These are phyloP conservation scores for Haliclona indistincta DNA, from an alignment of 37 sponge, comb jelly and placozoan species.

Conservation along the genomic window DNA sequence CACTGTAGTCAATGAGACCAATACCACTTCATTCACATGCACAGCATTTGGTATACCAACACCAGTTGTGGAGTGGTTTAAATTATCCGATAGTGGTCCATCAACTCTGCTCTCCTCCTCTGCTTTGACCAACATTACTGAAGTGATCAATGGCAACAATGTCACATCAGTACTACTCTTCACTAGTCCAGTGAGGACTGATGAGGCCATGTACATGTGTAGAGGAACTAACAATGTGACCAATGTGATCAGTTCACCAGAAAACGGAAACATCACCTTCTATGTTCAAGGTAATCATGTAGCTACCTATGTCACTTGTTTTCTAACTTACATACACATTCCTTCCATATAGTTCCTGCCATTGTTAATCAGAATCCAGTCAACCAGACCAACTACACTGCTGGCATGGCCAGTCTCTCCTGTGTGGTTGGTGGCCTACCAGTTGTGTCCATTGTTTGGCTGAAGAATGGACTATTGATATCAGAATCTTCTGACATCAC, in stretches of 20 bases:
- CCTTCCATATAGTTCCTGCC: too few relatives aligned
- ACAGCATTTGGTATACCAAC: background rate
- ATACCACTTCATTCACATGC: background rate
- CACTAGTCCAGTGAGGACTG: background rate
- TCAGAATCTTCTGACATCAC: too few relatives aligned
- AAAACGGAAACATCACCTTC: background rate
- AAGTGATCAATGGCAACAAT: too few relatives aligned
- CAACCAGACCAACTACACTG: too few relatives aligned
- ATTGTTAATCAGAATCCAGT: too few relatives aligned
- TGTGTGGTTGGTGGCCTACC: too few relatives aligned
- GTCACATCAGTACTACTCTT: constrained; percentile 3
- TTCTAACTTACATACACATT: too few relatives aligned
- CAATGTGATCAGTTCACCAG: background rate
- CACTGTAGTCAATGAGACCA: background rate
- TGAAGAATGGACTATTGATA: too few relatives aligned
- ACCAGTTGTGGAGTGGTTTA: background rate
- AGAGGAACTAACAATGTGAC: background rate
- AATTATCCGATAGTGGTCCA: background rate
- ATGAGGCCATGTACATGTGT: constrained; percentile 4
- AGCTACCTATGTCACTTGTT: too few relatives aligned
- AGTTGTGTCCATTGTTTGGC: too few relatives aligned
- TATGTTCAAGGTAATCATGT: constrained; percentile 4
- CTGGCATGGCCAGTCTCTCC: too few relatives aligned
- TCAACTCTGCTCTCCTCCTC: background rate
- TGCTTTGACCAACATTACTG: background rate